These are phyloP conservation scores for Uloborus plumipes DNA, from an alignment of 2,888 invertebrate species.

Conservation along the genomic window DNA sequence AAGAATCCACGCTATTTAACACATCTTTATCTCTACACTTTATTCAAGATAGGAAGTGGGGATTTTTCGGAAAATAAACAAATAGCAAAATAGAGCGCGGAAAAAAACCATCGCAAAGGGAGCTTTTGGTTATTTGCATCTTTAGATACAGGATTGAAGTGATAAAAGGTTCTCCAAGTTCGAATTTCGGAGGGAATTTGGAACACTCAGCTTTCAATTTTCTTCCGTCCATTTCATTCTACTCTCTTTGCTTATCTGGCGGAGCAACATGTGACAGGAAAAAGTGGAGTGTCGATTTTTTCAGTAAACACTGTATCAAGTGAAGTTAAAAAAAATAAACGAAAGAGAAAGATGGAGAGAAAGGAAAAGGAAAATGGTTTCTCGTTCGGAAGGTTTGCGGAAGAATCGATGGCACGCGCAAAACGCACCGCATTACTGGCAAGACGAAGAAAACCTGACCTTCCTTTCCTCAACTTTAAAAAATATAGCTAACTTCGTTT, in stretches of 20 bases:
- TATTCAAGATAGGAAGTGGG: constrained; percentile 8
- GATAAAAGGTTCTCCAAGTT: no score
- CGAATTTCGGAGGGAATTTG: constrained; percentile 46
- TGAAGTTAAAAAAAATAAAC: background rate
- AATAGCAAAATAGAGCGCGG: constrained; percentile 1
- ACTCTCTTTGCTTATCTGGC: background rate
- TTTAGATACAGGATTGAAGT: constrained; percentile 17
- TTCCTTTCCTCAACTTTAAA: no score
- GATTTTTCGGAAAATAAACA: background rate
- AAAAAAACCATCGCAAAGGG: constrained; percentile 21
- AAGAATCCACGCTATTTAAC: no score
- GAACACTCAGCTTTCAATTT: constrained; percentile 61
- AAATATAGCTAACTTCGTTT: no score
- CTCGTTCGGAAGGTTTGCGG: no score
- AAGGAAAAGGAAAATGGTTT: background rate
- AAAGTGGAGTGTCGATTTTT: no score
- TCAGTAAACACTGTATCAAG: constrained; percentile 1
- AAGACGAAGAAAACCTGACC: no score
- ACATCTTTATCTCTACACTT: constrained; percentile 1
- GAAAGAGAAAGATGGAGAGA: background rate
- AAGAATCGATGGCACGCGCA: no score
- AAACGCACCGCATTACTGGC: no score
- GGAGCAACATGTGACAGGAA: no score
- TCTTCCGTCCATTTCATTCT: constrained; percentile 44
- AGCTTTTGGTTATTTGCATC: constrained; percentile 46